Conservation (phyloP, 2,113 vertebrate genomes). For the Nannospalax galili region DNA sequence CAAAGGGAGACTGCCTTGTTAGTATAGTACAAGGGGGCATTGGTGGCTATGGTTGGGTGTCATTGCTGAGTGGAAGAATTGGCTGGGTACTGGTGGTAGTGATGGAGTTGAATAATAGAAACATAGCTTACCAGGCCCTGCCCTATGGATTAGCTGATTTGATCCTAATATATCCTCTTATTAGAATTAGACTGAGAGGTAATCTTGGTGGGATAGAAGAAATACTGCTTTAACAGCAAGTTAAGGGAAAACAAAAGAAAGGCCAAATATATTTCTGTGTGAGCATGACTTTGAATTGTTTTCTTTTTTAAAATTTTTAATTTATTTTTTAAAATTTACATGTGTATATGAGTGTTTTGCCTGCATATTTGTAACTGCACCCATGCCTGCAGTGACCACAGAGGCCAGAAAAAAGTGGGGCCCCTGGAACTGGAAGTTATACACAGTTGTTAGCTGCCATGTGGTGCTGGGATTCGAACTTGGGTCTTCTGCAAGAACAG, state of each 20-base stretch:
- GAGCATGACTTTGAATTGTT: not conserved
- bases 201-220: not conserved
- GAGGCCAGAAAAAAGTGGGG: too few species aligned
- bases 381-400: too few species aligned
- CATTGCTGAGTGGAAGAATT: not conserved
- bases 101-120: not conserved
- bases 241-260: conserved; percentile 15
- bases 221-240: not conserved
- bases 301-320: too few species aligned
- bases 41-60: not conserved
- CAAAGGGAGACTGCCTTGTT: not conserved
- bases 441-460: too few species aligned
- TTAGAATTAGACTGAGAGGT: not conserved
- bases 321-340: too few species aligned
- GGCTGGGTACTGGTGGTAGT: not conserved
- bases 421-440: too few species aligned
- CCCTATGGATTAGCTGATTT: not conserved
- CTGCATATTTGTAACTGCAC: too few species aligned
- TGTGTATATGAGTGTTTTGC: too few species aligned
- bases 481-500: too few species aligned
- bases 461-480: too few species aligned
- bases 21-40: not conserved
- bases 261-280: not conserved
- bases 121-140: not conserved
- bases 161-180: not conserved